A percentile compares a stretch with the other conserved stretches of the same genome.
Conservation (phyloP, 2,113 vertebrate species). For the Chionis minor region DNA sequence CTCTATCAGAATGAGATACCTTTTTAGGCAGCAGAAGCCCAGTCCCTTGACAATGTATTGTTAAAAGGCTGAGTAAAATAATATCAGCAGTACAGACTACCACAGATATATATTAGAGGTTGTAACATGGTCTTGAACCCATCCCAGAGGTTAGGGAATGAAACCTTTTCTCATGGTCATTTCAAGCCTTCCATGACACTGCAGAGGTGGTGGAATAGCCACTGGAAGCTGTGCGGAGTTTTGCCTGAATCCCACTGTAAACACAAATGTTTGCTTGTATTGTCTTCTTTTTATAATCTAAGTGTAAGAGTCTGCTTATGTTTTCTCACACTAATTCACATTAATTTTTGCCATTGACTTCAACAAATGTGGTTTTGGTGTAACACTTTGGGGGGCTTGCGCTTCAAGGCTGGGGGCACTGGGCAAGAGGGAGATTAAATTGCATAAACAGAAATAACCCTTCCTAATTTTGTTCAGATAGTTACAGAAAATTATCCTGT, state of each 20-base stretch:
- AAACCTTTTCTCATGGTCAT: background rate
- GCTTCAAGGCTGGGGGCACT: background rate
- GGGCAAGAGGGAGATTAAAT: background rate
- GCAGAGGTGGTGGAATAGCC: too few relatives aligned
- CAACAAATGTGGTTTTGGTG: background rate
- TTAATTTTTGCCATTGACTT: background rate
- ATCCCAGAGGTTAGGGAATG: background rate
- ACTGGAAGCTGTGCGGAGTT: background rate
- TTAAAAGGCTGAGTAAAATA: background rate
- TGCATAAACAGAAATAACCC: background rate
- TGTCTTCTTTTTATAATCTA: background rate
- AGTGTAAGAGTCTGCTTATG: background rate
- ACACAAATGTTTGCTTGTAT: background rate
- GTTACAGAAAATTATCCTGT: background rate
- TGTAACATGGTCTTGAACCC: background rate
- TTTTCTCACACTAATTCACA: background rate
- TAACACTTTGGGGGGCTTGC: fast-evolving
- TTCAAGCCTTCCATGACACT: background rate
- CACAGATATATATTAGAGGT: background rate
- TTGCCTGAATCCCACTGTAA: background rate
- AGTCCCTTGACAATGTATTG: background rate
- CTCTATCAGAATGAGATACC: background rate
- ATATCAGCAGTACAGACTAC: background rate
- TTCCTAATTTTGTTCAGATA: background rate
- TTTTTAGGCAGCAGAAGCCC: background rate